Evolutionary conservation across 2,113 vertebrate genomes (phyloP).

Genomic region (Bubo scandiacus): DNA sequence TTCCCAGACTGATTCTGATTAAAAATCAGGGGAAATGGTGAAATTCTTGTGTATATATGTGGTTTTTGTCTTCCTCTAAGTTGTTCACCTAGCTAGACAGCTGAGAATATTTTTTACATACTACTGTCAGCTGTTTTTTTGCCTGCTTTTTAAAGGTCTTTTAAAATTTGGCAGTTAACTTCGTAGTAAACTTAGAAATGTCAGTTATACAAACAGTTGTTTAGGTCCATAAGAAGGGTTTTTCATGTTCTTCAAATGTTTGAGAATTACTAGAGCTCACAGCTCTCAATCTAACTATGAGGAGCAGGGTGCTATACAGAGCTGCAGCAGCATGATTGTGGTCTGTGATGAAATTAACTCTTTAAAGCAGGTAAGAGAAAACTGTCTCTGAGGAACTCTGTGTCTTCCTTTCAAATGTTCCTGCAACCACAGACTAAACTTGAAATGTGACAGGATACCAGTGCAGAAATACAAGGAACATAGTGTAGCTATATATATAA

Average conservation of each 20-base stretch:
- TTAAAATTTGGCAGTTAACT: not conserved
- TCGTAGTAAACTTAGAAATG: not conserved
- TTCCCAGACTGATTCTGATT: not conserved
- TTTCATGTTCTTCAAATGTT: not conserved
- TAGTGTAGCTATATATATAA: not conserved
- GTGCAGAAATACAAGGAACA: not conserved
- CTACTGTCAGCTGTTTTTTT: accelerated
- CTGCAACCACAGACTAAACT: not conserved
- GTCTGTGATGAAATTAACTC: not conserved
- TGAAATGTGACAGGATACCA: not conserved
- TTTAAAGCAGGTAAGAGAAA: not conserved
- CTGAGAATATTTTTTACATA: not conserved
- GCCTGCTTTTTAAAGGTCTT: not conserved
- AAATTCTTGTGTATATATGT: not conserved
- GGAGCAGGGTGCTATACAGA: not conserved
- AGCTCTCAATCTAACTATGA: not conserved
- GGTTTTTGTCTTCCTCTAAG: not conserved
- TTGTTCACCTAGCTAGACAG: not conserved
- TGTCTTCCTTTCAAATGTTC: not conserved
- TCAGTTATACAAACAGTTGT: not conserved
- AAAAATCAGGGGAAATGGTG: not conserved
- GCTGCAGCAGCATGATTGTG: not conserved
- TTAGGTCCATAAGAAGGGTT: not conserved
- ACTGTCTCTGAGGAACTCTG: not conserved
- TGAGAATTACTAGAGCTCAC: not conserved